Percentiles rank a stretch among this genome's conserved stretches.
Evolutionary conservation across 2,797 vertebrate species (phyloP).

Genomic region (Psittacula derbiana): DNA sequence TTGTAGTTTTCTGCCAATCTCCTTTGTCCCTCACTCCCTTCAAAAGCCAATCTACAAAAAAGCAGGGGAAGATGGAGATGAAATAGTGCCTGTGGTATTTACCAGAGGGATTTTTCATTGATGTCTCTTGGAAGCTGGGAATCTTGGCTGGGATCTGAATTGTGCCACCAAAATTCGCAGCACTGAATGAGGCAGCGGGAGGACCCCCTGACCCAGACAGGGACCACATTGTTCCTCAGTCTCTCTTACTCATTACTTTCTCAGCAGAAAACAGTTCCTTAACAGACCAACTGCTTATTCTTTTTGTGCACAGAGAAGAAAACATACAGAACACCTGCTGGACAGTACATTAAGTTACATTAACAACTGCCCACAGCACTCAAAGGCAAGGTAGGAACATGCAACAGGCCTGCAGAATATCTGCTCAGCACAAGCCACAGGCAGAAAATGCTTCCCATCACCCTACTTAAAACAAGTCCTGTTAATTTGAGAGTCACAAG

Average conservation of each 20-base stretch:
- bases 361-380: background rate
- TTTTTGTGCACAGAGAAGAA: background rate
- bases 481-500: background rate
- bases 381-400: background rate
- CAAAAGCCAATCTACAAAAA: background rate
- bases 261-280: background rate
- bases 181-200: background rate
- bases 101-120: background rate
- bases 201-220: background rate
- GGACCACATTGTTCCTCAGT: background rate
- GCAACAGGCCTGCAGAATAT: background rate
- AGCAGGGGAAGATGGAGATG: background rate
- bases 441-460: background rate
- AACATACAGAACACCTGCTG: background rate
- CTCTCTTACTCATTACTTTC: background rate
- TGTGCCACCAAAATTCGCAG: background rate
- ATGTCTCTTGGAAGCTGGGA: background rate
- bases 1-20: background rate
- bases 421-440: background rate
- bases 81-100: background rate
- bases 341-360: background rate
- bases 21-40: background rate
- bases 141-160: background rate
- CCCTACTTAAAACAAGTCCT: background rate
- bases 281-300: background rate